Evolutionary conservation across 2,113 vertebrate species (phyloP), one percentile per base, ranked within the genome.

Genomic region (Maccullochella peelii): DNA sequence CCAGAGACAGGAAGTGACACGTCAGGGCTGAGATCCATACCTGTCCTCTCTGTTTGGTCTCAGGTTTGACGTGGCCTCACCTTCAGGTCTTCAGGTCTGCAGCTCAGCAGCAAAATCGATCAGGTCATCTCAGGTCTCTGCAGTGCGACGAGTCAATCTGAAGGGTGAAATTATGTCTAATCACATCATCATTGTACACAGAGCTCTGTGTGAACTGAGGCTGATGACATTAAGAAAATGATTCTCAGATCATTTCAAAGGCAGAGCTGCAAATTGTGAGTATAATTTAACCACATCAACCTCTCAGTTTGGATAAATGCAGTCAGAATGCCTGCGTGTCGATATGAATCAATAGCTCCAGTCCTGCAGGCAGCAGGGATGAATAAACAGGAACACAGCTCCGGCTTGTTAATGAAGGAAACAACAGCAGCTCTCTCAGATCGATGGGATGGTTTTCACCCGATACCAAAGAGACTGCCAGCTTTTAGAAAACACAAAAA

Each of bases 331-430:
- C 2, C 5, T 58, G n/a, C 15, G 55, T 27, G 55, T 79, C 68
- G 2, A n/a, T 44, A 20, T 1, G 16, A 23, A 79, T 84, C 44
- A 11, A 79, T 74, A 42, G 52, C 21, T 84, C 68, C 54, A 73
- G 68, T 50, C 73, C 73, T 55, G 73, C 73, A 70, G 62, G 47
- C 66, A 12, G 38, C 58, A 65, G 67, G n/a, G 25, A 61, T 6
- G 49, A 47, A 66, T 47, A 44, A 59, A 73, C 61, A 61, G 75
- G 75, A 78, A 33, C 40, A 42, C 14, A 12, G 20, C 18, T 21
- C 20, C 50, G 20, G 8, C 50, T 52, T 52, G 50, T 52, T 21
- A 52, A 52, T 52, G 50, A 52, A 52, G 20, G 50, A 52, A 52
- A 52, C 20, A 52, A 21, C 50, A 52, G 72, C 62, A 68, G 65